Conservation (phyloP, 1,140 invertebrate species). For the Drosophila rufa region DNA sequence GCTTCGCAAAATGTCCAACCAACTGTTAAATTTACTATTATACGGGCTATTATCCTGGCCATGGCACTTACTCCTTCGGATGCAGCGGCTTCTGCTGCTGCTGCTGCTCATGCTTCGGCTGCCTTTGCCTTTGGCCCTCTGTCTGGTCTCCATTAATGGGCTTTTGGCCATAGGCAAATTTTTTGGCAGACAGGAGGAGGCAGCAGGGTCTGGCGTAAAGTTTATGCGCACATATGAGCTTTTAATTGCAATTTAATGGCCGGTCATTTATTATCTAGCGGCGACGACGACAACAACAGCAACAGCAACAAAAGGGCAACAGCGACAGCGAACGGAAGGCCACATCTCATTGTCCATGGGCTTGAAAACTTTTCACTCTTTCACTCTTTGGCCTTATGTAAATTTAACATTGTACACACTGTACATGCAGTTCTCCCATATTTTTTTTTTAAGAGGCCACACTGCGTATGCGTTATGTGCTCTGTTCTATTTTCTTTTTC, state of each 20-base stretch:
- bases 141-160: constrained; percentile 57
- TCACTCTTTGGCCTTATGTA: constrained; percentile 47
- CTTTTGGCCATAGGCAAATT: constrained; percentile 70
- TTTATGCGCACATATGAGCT: constrained; percentile 84
- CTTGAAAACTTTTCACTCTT: constrained; percentile 61
- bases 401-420: constrained; percentile 18
- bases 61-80: constrained; percentile 45
- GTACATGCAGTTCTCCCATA: constrained; percentile 5
- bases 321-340: constrained; percentile 44
- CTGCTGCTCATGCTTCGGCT: constrained; percentile 9
- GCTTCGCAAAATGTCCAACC: constrained; percentile 66
- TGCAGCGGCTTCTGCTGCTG: constrained; percentile 34
- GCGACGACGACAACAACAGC: constrained; percentile 63
- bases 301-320: constrained; percentile 25
- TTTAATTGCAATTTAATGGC: constrained; percentile 85
- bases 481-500: constrained; percentile 8
- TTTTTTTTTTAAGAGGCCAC: constrained; percentile 11
- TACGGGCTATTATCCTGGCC: constrained; percentile 76
- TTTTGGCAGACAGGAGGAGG: constrained; percentile 37
- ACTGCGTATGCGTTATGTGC: constrained; percentile 46
- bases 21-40: constrained; percentile 83
- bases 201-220: constrained; percentile 57
- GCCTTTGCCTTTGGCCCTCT: constrained; percentile 36
- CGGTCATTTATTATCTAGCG: constrained; percentile 84
- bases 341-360: constrained; percentile 55